phyloP scores from a whole-genome alignment of 1,140 invertebrate species.

The Rhagoletis zephyria region DNA sequence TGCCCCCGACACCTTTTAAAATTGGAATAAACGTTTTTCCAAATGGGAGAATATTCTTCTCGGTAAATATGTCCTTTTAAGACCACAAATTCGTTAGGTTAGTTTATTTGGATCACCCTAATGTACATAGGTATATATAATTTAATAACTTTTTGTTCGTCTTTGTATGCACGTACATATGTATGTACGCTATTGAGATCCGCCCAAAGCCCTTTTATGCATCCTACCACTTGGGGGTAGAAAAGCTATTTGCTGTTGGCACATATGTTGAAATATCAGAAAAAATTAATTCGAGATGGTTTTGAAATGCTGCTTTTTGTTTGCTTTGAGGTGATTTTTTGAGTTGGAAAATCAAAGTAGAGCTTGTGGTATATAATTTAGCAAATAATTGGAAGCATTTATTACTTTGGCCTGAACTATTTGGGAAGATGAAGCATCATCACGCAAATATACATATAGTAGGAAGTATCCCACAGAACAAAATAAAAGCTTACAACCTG shows the following conservation, averaged over 20 bases:
- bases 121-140: background rate
- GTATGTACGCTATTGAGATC: background rate
- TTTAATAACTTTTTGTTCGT: background rate
- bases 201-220: background rate
- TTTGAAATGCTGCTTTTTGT: background rate
- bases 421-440: background rate
- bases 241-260: constrained; percentile 6
- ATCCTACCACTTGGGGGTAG: background rate
- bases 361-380: background rate
- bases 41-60: no score
- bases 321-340: constrained; percentile 20
- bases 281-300: background rate
- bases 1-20: no score
- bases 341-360: background rate
- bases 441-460: no score
- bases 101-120: no score
- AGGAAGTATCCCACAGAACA: no score
- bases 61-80: no score
- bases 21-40: no score
- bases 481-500: no score
- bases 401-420: background rate
- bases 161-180: background rate
- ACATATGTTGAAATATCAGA: constrained; percentile 34
- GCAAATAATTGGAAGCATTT: background rate
- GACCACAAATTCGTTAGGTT: no score